Evolutionary conservation across 2,113 vertebrate species (phyloP).

Genomic region (Mionectes macconnelli): DNA sequence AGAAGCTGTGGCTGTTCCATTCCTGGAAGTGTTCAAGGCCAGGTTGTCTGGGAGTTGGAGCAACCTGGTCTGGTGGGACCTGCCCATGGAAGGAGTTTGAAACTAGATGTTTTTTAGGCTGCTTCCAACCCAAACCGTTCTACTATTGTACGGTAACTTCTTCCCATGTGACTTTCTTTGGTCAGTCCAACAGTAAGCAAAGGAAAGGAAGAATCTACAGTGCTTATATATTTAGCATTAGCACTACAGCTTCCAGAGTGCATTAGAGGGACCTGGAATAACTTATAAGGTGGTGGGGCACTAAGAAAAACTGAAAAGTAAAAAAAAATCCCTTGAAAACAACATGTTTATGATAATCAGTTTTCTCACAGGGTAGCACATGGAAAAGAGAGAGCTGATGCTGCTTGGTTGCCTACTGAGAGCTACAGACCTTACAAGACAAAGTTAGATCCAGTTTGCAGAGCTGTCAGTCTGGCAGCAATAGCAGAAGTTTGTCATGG

Average conservation of each 20-base stretch:
- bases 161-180: background rate
- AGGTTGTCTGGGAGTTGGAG: too few relatives aligned
- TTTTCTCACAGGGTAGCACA: background rate
- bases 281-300: accelerated
- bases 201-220: background rate
- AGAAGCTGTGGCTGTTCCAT: background rate
- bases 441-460: background rate
- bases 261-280: background rate
- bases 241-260: background rate
- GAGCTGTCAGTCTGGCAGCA: background rate
- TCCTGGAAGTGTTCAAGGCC: too few relatives aligned
- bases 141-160: background rate
- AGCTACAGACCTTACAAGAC: background rate
- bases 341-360: background rate
- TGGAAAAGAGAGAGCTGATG: background rate
- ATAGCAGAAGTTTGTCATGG: background rate
- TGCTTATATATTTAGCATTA: background rate
- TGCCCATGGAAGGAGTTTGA: background rate
- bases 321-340: background rate
- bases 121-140: background rate
- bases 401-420: background rate
- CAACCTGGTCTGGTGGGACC: background rate
- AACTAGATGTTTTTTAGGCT: background rate
- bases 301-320: background rate
- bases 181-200: background rate